Evolutionary conservation across 2,888 invertebrate genomes (phyloP).

Genomic region (Orthosia gothica): DNA sequence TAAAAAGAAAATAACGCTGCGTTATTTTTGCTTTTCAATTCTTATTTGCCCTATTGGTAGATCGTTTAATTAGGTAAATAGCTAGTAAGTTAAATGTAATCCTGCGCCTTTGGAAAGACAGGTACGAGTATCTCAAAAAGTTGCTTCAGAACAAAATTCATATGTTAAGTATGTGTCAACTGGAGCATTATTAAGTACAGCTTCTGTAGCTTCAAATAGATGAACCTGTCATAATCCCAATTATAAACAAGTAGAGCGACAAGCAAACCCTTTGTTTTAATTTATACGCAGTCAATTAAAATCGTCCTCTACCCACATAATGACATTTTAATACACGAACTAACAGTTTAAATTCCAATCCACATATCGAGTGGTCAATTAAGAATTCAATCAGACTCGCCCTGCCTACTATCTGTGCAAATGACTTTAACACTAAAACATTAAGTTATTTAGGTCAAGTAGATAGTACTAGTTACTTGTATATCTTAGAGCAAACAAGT

Average conservation of each 20-base stretch:
- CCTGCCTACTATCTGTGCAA: constrained; percentile 62
- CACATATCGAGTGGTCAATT: constrained; percentile 24
- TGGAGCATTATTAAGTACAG: not conserved
- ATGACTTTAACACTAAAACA: constrained; percentile 62
- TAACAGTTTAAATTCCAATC: constrained; percentile 38
- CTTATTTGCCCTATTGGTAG: no score
- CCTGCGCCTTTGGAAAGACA: no score
- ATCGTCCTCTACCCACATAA: constrained; percentile 37
- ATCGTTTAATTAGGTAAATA: no score
- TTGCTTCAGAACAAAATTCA: not conserved
- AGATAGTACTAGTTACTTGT: constrained; percentile 62
- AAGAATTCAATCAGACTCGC: constrained; percentile 61
- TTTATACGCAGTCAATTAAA: constrained; percentile 32
- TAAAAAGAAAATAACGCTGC: no score
- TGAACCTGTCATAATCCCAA: not conserved
- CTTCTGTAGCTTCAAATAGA: not conserved
- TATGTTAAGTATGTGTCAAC: not conserved
- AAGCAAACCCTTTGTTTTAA: not conserved
- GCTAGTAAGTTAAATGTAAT: not conserved
- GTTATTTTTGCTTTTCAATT: no score
- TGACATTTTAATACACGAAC: constrained; percentile 44
- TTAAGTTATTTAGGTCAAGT: constrained; percentile 71
- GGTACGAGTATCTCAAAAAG: no score
- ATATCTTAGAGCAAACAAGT: constrained; percentile 74
- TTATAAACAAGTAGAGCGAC: not conserved